phyloP scores from a whole-genome alignment of 2,888 invertebrate genomes.

The Atrina japonica region DNA sequence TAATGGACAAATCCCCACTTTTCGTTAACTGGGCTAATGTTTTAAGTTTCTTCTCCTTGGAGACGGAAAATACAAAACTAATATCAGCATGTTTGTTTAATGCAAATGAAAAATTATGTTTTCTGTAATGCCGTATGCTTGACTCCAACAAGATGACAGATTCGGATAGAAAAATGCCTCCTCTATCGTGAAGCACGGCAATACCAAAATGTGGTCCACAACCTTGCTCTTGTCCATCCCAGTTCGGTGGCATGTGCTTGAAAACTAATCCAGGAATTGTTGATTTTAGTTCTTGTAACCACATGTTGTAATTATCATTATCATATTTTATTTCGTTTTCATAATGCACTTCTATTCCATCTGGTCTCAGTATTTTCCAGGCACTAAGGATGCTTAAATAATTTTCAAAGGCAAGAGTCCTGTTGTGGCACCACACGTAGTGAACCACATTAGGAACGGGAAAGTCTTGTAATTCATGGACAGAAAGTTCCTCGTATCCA shows the following conservation, averaged over 20 bases:
- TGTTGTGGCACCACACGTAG: slow-evolving; percentile 72
- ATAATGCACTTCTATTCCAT: slow-evolving; percentile 68
- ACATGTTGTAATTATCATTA: slow-evolving; percentile 65
- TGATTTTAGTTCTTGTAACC: slow-evolving; percentile 66
- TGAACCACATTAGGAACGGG: slow-evolving; percentile 61
- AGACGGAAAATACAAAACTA: slow-evolving; percentile 21
- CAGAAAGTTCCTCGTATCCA: not conserved
- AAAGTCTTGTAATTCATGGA: slow-evolving; percentile 42
- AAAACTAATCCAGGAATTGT: slow-evolving; percentile 62
- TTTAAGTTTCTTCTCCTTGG: not conserved
- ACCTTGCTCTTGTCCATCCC: slow-evolving; percentile 51
- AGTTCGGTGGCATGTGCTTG: slow-evolving; percentile 51
- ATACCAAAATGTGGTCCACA: slow-evolving; percentile 54
- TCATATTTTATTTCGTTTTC: slow-evolving; percentile 32
- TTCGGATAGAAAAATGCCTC: slow-evolving; percentile 71
- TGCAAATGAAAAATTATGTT: slow-evolving; percentile 42
- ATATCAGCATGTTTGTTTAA: slow-evolving; percentile 21
- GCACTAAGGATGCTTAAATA: slow-evolving; percentile 74
- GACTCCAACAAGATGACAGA: slow-evolving; percentile 55
- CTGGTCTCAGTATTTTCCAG: slow-evolving; percentile 69
- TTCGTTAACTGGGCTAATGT: not conserved
- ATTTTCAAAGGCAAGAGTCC: slow-evolving; percentile 71
- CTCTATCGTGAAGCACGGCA: slow-evolving; percentile 64
- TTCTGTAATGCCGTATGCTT: slow-evolving; percentile 33
- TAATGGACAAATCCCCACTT: slow-evolving; percentile 3